Percentiles rank a stretch among this genome's conserved stretches.
Conservation (phyloP, 2,888 invertebrate genomes). For the Stenotaenia linearis region DNA sequence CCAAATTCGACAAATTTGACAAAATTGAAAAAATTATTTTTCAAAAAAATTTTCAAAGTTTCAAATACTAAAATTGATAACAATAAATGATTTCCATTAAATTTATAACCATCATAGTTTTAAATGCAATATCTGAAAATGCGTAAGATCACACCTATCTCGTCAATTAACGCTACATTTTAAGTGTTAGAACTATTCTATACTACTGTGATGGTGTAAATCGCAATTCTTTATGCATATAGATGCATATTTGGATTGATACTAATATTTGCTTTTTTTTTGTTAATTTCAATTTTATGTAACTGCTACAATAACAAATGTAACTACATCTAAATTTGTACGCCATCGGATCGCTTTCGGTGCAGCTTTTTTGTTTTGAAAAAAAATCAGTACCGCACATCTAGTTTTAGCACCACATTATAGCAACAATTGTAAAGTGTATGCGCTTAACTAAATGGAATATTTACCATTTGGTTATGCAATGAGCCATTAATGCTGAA, state of each 20-base stretch:
- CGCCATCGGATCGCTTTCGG: slow-evolving; percentile 14
- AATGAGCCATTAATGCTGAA: background rate
- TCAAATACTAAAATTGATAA: background rate
- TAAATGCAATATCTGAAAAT: background rate
- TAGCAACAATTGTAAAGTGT: background rate
- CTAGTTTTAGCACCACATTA: background rate
- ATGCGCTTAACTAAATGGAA: no score
- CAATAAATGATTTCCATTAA: background rate
- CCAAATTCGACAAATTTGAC: no score
- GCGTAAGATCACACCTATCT: background rate
- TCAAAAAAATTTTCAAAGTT: background rate
- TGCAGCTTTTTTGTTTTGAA: background rate
- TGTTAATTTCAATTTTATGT: background rate
- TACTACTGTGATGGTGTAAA: slow-evolving; percentile 5
- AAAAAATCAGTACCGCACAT: background rate
- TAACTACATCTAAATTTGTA: background rate
- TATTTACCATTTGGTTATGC: no score
- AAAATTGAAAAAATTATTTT: no score
- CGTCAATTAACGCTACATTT: background rate
- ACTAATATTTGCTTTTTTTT: background rate
- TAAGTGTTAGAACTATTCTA: background rate
- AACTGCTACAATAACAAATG: background rate
- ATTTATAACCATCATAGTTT: background rate
- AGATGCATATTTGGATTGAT: background rate
- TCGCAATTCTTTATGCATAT: slow-evolving; percentile 2